Conservation (phyloP, 2,797 vertebrate species). For the Oreochromis mossambicus region DNA sequence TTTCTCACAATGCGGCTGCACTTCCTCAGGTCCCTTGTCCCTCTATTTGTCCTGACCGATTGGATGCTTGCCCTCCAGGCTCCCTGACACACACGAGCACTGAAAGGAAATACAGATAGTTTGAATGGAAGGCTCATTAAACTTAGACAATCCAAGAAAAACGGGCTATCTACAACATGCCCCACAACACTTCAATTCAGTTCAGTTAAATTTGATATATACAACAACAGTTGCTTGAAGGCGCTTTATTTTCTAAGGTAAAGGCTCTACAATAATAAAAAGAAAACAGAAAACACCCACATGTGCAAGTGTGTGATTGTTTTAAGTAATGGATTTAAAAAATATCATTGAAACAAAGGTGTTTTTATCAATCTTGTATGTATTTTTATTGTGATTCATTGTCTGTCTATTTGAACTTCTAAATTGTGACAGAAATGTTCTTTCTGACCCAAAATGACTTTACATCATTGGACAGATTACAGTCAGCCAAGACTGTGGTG, state of each 20-base stretch:
- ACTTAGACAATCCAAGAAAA: background rate
- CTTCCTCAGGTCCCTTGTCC: conserved; percentile 78
- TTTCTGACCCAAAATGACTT: background rate
- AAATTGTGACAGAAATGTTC: background rate
- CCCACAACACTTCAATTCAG: background rate
- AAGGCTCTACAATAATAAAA: background rate
- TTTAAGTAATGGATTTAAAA: background rate
- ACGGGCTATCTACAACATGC: background rate
- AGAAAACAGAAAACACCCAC: background rate
- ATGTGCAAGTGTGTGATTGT: background rate
- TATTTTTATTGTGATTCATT: background rate
- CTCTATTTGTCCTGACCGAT: conserved; percentile 50
- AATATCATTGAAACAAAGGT: background rate
- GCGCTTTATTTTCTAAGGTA: background rate
- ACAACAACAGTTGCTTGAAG: background rate
- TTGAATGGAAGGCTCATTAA: background rate
- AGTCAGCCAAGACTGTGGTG: background rate
- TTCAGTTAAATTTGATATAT: background rate
- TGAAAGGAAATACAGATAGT: background rate
- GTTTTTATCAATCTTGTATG: background rate
- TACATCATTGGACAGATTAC: background rate
- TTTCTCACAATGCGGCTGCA: conserved; percentile 83
- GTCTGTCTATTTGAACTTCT: background rate
- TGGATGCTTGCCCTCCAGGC: conserved; percentile 65
- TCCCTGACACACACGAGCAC: conserved; percentile 53